A percentile compares a stretch with the other conserved stretches of the same genome.
Evolutionary conservation across 2,797 vertebrate genomes (phyloP).

Genomic region (Myotis daubentonii): DNA sequence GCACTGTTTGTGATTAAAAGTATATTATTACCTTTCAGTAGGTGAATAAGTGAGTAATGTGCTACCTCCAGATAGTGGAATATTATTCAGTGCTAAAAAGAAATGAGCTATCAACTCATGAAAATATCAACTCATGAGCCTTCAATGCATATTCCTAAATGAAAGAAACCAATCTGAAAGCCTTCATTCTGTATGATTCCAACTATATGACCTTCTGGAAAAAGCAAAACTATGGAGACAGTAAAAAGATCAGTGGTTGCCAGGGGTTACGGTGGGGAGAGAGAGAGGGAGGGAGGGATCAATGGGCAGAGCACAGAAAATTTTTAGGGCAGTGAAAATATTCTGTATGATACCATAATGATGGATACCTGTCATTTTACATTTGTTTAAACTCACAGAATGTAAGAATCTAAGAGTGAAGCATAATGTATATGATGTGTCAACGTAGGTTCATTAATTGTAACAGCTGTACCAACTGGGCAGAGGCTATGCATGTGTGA

Average conservation of each 20-base stretch:
- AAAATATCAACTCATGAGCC: background rate
- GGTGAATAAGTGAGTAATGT: background rate
- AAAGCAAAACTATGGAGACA: background rate
- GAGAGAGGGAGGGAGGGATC: too few relatives aligned
- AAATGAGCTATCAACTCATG: background rate
- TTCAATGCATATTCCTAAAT: background rate
- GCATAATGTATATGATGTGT: background rate
- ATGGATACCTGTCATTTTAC: background rate
- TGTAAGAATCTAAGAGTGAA: background rate
- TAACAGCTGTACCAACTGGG: background rate
- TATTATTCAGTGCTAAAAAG: background rate
- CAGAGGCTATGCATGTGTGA: background rate
- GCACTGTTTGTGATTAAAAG: slow-evolving; percentile 23
- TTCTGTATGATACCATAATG: background rate
- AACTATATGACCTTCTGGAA: background rate
- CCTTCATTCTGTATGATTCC: background rate
- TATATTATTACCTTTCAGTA: background rate
- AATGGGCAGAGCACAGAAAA: background rate
- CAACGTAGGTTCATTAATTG: background rate
- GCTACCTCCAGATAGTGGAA: background rate
- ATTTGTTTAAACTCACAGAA: background rate
- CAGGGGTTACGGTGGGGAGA: too few relatives aligned
- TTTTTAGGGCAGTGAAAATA: background rate
- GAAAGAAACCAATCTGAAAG: background rate
- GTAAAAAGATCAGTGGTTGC: background rate